Base-by-base conservation (phyloP, 2,888 invertebrate genomes). In the Ornithoptera priamus region DNA sequence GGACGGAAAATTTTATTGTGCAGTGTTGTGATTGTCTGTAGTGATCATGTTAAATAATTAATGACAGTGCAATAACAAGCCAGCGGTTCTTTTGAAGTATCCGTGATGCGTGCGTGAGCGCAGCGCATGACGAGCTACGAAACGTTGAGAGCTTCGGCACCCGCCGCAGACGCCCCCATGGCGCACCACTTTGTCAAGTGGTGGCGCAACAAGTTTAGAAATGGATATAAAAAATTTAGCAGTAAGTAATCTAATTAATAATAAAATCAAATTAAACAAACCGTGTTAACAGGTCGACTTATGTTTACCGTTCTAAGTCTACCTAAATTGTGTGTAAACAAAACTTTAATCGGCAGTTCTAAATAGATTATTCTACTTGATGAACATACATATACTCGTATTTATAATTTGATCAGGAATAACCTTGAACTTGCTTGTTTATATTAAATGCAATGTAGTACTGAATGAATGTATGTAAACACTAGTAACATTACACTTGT, bases 181-280 rank as follows among this genome's bases (percentile, higher is more conserved):
- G 95, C 95, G 91, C 94, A 94, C 93, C 95, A 95, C 94, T 93
- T 95, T 87, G 94, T 95, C 90, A 95, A 95, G 93, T 95, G 95
- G 95, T 95, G 95, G 95, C 95, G 94, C 93, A 94, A 94, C 89
- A 95, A 95, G 93, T 94, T 95, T 93, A 94, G 95, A 89, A 95
- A 94, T 93, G 95, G 95, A 92, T 95, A 95, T 89, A 95, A 94
- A 92, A 95, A 95, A 88, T 95, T 95, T 88, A 94, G 94, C 93
- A 94, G 95, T 95, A 93, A 93, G 93, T 90, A 76, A 42, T 53
- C 53, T 7, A 53, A 53, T 53, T 53, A 18, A 53, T 6, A n/a
- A 53, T 5, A 53, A 53, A 50, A 17, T 50, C 50, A 18, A 17
- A 53, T 53, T n/a, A n/a, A 53, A n/a, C 18, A 18, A 7, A n/a